Percentiles rank a stretch among this genome's conserved stretches.
Conservation (phyloP, 2,888 invertebrate species). For the Pristionchus mayeri region DNA sequence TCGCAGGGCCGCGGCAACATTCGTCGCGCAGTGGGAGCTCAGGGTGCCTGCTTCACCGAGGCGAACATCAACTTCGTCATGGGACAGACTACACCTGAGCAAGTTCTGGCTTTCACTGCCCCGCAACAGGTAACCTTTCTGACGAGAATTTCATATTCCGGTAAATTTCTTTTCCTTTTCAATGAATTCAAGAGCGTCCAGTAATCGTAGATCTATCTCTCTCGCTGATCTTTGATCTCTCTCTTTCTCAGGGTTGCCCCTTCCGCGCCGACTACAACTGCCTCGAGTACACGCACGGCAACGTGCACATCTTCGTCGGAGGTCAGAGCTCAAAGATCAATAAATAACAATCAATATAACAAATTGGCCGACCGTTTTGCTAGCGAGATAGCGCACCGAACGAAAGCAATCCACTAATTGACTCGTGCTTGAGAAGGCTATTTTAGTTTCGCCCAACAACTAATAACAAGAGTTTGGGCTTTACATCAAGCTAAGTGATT, state of each 20-base stretch:
- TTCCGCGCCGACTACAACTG: conserved; percentile 65
- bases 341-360: no score
- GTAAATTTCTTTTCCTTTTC: no score
- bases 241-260: conserved; percentile 59
- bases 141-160: no score
- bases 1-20: conserved; percentile 21
- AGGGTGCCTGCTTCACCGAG: conserved; percentile 56
- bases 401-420: no score
- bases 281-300: conserved; percentile 68
- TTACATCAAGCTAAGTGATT: not conserved
- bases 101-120: conserved; percentile 71
- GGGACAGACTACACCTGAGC: conserved; percentile 65
- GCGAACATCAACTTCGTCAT: conserved; percentile 64
- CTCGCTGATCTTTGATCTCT: not conserved
- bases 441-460: no score
- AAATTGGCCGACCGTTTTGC: no score
- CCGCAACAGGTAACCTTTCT: conserved; percentile 63
- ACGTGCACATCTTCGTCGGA: conserved; percentile 69
- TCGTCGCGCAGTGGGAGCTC: conserved; percentile 59
- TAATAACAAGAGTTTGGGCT: no score
- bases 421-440: no score
- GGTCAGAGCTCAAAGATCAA: not conserved
- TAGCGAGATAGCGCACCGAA: no score
- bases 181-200: no score
- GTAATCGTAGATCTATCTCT: not conserved